Evolutionary conservation across 2,113 vertebrate genomes (phyloP).

Genomic region (Dryoscopus gambensis): DNA sequence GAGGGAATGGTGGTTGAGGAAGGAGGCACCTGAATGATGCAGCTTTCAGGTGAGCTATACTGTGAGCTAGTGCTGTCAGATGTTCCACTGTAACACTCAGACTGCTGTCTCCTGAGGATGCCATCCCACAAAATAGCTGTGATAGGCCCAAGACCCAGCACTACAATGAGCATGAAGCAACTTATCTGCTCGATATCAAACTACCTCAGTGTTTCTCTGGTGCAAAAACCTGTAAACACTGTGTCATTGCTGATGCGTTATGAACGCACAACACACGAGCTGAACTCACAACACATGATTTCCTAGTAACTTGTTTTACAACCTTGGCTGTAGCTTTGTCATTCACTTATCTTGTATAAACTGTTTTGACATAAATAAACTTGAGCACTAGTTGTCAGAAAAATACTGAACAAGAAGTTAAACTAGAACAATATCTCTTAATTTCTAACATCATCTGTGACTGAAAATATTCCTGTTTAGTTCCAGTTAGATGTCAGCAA

Average conservation of each 20-base stretch:
- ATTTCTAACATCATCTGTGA: neutral
- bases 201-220: neutral
- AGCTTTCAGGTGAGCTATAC: neutral
- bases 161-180: neutral
- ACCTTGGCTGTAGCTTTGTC: neutral
- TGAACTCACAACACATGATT: fast-evolving
- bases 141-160: neutral
- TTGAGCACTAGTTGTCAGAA: neutral
- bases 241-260: neutral
- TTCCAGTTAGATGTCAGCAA: neutral
- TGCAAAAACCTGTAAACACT: neutral
- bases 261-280: fast-evolving
- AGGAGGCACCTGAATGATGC: neutral
- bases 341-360: neutral
- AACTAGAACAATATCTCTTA: neutral
- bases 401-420: neutral
- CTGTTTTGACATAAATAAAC: neutral
- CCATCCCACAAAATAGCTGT: neutral
- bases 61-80: neutral
- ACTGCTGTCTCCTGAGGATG: neutral
- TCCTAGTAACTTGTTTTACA: neutral
- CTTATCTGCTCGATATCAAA: neutral
- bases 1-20: neutral
- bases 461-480: neutral
- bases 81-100: neutral